Evolutionary conservation across 1,140 invertebrate genomes (phyloP).

Genomic region (Helicoverpa zea): DNA sequence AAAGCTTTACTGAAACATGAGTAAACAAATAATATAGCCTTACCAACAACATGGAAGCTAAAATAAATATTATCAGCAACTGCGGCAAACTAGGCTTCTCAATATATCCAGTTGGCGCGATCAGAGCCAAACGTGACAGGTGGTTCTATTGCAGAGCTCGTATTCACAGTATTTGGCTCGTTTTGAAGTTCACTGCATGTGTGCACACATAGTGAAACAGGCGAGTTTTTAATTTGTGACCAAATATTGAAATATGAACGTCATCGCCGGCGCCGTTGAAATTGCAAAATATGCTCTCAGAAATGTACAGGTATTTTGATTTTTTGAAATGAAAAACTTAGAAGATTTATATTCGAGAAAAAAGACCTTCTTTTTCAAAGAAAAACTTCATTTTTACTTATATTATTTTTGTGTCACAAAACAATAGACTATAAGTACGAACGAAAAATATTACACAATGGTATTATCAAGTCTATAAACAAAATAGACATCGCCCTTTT

Average conservation of each 20-base stretch:
- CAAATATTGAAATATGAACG: too few species aligned
- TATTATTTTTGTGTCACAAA: not conserved
- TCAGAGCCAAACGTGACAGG: conserved; percentile 25
- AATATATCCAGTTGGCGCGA: not conserved
- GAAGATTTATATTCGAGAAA: not conserved
- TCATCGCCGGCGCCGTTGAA: too few species aligned
- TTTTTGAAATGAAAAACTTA: too few species aligned
- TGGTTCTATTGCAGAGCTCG: conserved; percentile 13
- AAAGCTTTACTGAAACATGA: too few species aligned
- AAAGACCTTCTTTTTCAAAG: not conserved
- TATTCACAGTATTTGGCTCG: conserved; percentile 1
- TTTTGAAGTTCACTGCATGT: not conserved
- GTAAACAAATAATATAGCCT: too few species aligned
- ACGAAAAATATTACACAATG: not conserved
- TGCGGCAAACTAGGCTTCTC: not conserved
- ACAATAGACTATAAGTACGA: conserved; percentile 7
- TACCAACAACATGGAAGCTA: not conserved
- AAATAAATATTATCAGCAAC: conserved; percentile 12
- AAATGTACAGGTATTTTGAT: too few species aligned
- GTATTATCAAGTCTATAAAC: conserved; percentile 7
- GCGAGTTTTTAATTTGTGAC: too few species aligned
- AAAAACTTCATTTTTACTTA: not conserved
- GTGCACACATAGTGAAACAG: not conserved
- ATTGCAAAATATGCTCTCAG: too few species aligned
- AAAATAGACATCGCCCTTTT: conserved; percentile 29